Percentiles rank a stretch among this genome's conserved stretches.
These are phyloP conservation scores for Calephelis perditalis DNA, from an alignment of 2,888 invertebrate species.

Conservation along the genomic window DNA sequence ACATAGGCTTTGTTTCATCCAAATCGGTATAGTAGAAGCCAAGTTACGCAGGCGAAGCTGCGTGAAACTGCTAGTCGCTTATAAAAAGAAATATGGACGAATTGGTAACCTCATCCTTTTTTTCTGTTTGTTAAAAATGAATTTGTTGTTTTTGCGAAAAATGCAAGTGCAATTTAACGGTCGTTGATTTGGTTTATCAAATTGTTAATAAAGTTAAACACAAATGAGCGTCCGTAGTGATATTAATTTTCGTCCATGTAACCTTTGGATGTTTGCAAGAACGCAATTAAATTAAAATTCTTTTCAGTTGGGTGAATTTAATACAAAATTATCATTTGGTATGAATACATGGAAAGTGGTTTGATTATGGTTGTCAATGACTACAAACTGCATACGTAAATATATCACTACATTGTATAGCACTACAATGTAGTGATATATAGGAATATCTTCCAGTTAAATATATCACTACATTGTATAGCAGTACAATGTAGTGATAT, in stretches of 20 bases:
- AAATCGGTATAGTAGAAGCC: too few relatives aligned
- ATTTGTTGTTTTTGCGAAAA: neutral
- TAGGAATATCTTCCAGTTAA: too few relatives aligned
- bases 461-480: too few relatives aligned
- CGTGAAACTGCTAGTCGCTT: neutral
- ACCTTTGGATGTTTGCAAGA: neutral
- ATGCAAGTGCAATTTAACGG: conserved; percentile 10
- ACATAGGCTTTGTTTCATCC: too few relatives aligned
- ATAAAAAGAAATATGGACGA: neutral
- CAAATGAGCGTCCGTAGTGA: neutral
- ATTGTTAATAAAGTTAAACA: conserved; percentile 2
- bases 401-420: too few relatives aligned
- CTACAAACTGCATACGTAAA: neutral
- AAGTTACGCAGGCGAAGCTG: too few relatives aligned
- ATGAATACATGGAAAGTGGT: neutral
- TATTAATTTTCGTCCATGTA: neutral
- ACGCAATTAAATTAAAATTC: neutral
- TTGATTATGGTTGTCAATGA: neutral
- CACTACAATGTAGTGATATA: too few relatives aligned
- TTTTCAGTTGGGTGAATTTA: neutral
- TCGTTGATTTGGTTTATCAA: neutral
- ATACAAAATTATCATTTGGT: too few relatives aligned
- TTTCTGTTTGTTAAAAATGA: too few relatives aligned
- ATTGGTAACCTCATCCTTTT: too few relatives aligned
- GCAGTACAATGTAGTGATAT: too few relatives aligned